Percentiles rank a stretch among this genome's conserved stretches.
Conservation (phyloP, 2,113 vertebrate genomes). For the Vidua chalybeata region DNA sequence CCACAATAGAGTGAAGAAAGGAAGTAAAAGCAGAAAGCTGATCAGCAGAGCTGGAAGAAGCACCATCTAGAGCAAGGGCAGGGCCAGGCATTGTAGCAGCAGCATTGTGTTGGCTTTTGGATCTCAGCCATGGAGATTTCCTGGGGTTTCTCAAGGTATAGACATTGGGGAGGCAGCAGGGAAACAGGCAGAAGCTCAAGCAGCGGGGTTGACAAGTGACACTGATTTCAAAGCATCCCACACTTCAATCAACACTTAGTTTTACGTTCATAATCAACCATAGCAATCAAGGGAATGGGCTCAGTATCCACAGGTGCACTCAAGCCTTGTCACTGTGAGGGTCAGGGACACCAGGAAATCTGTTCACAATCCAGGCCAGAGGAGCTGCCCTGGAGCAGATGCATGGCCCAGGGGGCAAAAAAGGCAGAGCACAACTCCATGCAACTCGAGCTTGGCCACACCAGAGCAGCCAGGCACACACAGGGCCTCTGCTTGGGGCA, state of each 20-base stretch:
- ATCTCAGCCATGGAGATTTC: background rate
- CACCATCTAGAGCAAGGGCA: background rate
- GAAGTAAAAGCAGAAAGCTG: background rate
- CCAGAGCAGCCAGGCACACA: rapidly evolving
- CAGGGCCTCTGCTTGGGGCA: background rate
- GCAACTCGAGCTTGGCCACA: rapidly evolving
- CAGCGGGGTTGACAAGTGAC: background rate
- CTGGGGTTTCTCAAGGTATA: background rate
- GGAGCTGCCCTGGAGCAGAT: background rate
- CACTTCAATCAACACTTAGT: background rate
- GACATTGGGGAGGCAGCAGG: rapidly evolving
- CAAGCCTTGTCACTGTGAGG: rapidly evolving
- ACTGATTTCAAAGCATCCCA: background rate
- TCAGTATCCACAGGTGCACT: background rate
- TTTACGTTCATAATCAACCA: background rate
- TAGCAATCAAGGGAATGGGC: background rate
- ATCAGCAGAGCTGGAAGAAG: background rate
- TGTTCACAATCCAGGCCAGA: background rate
- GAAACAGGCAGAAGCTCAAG: background rate
- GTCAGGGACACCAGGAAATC: background rate
- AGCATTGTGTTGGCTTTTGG: background rate
- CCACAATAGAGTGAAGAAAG: background rate
- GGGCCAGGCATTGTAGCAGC: background rate
- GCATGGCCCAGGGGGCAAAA: background rate
- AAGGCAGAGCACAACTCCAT: background rate